Percentiles rank a stretch among this genome's conserved stretches.
Evolutionary conservation across 2,888 invertebrate genomes (phyloP).

Genomic region (Eugnorisma glareosa): DNA sequence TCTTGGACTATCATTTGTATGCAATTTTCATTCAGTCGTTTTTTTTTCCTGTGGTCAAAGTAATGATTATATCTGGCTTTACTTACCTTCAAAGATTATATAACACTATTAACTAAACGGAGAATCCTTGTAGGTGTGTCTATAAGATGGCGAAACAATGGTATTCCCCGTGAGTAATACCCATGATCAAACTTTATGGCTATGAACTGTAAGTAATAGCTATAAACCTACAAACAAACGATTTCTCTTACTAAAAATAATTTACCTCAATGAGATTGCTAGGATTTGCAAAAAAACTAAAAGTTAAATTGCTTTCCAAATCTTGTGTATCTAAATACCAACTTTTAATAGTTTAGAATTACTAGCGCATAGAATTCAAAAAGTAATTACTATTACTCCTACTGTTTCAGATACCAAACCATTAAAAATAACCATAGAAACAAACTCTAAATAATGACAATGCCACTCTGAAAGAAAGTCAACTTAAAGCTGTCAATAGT

Average conservation of each 20-base stretch:
- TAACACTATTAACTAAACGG: slow-evolving; percentile 15
- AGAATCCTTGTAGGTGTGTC: slow-evolving; percentile 33
- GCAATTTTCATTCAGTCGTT: background rate
- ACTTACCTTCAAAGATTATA: background rate
- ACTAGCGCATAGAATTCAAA: background rate
- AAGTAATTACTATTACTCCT: background rate
- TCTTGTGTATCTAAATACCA: background rate
- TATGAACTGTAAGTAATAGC: slow-evolving; percentile 20
- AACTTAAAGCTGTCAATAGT: slow-evolving; percentile 55
- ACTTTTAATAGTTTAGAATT: background rate
- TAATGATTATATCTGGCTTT: background rate
- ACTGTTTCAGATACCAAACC: background rate
- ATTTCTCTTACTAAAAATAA: slow-evolving; percentile 36
- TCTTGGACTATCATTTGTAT: background rate
- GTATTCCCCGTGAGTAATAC: slow-evolving; percentile 41
- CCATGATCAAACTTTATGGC: slow-evolving; percentile 42
- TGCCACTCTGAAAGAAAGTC: slow-evolving; percentile 17
- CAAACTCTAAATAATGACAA: slow-evolving; percentile 10
- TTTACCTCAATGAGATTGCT: background rate
- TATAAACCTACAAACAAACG: slow-evolving; percentile 33
- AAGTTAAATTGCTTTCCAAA: background rate
- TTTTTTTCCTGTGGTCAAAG: background rate
- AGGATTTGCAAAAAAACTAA: background rate
- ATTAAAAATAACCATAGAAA: background rate
- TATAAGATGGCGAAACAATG: slow-evolving; percentile 32